Base-by-base conservation (phyloP, 2,888 invertebrate genomes). In the Antitype chi region DNA sequence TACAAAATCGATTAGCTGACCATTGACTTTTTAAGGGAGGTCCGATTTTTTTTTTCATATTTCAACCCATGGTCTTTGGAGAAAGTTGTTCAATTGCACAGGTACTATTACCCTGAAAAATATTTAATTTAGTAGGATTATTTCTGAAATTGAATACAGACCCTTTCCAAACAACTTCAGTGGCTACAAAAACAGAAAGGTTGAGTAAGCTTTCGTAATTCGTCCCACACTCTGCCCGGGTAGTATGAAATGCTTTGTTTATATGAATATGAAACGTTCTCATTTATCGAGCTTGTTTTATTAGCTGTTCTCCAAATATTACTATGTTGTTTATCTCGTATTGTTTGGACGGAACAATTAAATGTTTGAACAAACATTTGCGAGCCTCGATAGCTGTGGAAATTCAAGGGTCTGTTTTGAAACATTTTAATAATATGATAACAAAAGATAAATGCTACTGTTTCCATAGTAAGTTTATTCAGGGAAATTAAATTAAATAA, bases 291-390 rank as follows among this genome's bases (percentile, higher is more conserved):
- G 17, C 15, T 32, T 53, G 64, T 76, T 60, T 47, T 55, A 49
- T 63, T 63, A 55, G 0, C 32, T 52, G 62, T 13, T 79, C 59
- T 81, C n/a, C n/a, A 66, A 60, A 49, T 25, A 28, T 49, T 53
- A 53, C 9, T 25, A 8, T 47, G 57, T 63, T 32, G n/a, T 17
- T 60, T 28, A 15, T 53, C 23, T 23, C 52, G 13, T 23, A 23
- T 55, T 68, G 52, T 81, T 68, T 62, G 62, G 1, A 9, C 15
- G 13, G n/a, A 15, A 38, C 15, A 60, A 73, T 80, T 25, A 38
- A 49, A 62, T 60, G 20, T 55, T 67, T 49, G 81, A 49, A 28
- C 60, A 81, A 81, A 81, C 49, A 67, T 74, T 81, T 43, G 60
- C 17, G n/a, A 25, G 57, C 2, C 2, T 8, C 11, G 38, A 53